These are phyloP conservation scores for Bungarus multicinctus DNA, from an alignment of 2,113 vertebrate genomes.

Conservation along the genomic window DNA sequence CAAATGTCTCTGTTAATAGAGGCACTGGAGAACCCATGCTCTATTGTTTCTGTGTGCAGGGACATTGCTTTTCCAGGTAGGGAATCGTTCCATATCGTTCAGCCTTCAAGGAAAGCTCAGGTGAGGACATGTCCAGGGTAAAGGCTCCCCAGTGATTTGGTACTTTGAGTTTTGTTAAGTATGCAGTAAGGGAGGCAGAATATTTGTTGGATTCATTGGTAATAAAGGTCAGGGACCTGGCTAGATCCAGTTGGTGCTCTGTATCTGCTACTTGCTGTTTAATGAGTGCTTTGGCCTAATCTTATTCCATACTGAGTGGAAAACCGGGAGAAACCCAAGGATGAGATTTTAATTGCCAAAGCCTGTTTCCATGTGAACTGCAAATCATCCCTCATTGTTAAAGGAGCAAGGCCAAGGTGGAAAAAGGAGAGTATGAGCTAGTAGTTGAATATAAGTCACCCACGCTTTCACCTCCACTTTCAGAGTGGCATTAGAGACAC, in stretches of 20 bases:
- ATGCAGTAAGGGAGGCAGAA: neutral
- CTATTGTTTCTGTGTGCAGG: neutral
- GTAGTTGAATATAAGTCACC: neutral
- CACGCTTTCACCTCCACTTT: neutral
- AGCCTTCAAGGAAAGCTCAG: neutral
- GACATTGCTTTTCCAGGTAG: neutral
- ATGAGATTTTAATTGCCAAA: neutral
- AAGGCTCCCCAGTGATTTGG: neutral
- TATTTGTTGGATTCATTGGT: neutral
- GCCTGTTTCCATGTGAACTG: neutral
- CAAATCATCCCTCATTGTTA: neutral
- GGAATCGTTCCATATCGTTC: neutral
- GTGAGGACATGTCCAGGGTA: neutral
- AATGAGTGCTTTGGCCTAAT: neutral
- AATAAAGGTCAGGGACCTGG: neutral
- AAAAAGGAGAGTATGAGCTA: neutral
- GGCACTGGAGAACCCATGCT: neutral
- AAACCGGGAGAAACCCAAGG: neutral
- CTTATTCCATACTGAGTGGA: neutral
- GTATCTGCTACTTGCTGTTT: neutral
- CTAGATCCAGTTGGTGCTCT: neutral
- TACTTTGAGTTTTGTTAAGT: neutral
- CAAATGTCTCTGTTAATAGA: neutral
- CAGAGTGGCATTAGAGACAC: neutral
- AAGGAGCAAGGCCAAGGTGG: neutral